phyloP scores from a whole-genome alignment of 2,888 invertebrate species.

The Mesorhabditis spiculigera region DNA sequence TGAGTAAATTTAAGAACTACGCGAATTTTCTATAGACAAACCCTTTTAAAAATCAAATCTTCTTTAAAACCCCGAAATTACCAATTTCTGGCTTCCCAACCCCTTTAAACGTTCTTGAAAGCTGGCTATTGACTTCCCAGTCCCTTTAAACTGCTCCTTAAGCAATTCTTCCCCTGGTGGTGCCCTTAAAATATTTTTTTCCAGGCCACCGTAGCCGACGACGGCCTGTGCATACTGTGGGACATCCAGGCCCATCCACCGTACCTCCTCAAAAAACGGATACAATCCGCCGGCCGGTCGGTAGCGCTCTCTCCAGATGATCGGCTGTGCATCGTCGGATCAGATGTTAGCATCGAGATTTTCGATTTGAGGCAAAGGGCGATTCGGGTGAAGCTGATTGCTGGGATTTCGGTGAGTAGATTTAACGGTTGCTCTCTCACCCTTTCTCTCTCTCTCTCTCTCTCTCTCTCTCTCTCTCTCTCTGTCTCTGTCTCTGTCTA shows the following conservation, averaged over 20 bases:
- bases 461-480: background rate
- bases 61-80: background rate
- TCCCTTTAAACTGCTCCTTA: too few species aligned
- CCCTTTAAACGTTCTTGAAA: too few species aligned
- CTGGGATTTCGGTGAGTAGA: slow-evolving; percentile 2
- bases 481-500: background rate
- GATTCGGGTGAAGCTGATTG: background rate
- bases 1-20: background rate
- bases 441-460: background rate
- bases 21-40: background rate
- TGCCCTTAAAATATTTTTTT: background rate
- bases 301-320: slow-evolving; percentile 24
- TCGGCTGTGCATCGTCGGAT: slow-evolving; percentile 19
- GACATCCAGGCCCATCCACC: background rate
- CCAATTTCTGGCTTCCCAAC: background rate
- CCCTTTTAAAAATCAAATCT: background rate
- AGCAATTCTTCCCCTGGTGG: too few species aligned
- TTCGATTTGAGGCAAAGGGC: slow-evolving; percentile 22
- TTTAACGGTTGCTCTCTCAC: too few species aligned
- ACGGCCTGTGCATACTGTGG: slow-evolving; percentile 2
- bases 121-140: too few species aligned
- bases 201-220: background rate
- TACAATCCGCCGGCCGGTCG: slow-evolving; percentile 12
- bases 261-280: background rate
- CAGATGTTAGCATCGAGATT: slow-evolving; percentile 21